A percentile compares a stretch with the other conserved stretches of the same genome.
phyloP scores from a whole-genome alignment of 2,797 vertebrate species.

The Lepus townsendii region DNA sequence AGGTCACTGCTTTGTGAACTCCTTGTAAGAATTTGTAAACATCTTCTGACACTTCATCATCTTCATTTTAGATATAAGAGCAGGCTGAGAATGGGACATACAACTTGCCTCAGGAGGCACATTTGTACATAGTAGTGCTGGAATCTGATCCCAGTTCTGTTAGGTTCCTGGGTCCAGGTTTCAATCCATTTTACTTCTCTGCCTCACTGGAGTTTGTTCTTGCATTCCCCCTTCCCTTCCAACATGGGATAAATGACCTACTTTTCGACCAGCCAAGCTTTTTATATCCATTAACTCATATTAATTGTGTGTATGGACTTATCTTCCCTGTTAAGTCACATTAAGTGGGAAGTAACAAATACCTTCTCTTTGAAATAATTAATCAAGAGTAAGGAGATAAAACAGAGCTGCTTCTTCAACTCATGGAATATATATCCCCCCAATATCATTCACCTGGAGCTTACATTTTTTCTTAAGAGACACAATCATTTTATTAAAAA shows the following conservation, averaged over 20 bases:
- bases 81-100: neutral
- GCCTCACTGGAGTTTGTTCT: neutral
- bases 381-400: conserved; percentile 43
- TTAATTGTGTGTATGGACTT: conserved; percentile 34
- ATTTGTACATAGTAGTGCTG: neutral
- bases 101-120: neutral
- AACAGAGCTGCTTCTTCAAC: neutral
- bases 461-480: conserved; percentile 40
- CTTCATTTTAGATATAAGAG: neutral
- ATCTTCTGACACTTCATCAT: neutral
- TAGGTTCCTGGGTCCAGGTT: neutral
- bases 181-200: neutral
- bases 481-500: neutral
- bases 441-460: neutral
- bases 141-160: neutral
- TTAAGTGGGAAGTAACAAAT: conserved; percentile 34
- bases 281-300: neutral
- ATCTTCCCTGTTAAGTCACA: neutral
- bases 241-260: neutral
- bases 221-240: neutral
- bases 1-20: neutral
- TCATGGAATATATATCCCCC: neutral
- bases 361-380: conserved; percentile 7
- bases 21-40: neutral
- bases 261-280: neutral